Evolutionary conservation across 2,113 vertebrate species (phyloP), one percentile per base, ranked within the genome.

Genomic region (Zosterops hypoxanthus): DNA sequence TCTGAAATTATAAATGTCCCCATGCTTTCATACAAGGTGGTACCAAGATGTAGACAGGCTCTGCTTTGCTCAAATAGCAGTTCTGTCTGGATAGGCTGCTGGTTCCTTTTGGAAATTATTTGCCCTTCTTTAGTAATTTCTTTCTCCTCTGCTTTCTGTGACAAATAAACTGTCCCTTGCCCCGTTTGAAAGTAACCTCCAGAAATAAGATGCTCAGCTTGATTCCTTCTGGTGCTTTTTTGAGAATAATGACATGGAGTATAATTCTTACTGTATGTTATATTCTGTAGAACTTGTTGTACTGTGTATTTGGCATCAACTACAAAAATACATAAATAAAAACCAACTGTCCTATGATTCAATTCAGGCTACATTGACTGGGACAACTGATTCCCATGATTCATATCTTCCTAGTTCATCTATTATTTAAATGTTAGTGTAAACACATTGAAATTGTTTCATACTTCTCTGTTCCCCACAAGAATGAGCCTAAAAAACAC

Each of bases 381-480:
- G 52, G 55, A 82, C 55, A 56, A 77, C 63, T 36, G 60, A 88
- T 94, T 96, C 90, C 47, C 90, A 75, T 93, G 76, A 88, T 96
- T 88, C 79, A 36, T 88, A 92, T 88, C 79, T 92, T 96, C 88
- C 82, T 42, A 88, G 68, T 36, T 94, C 11, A 71, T 95, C 71
- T 46, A 71, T 90, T 91, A 81, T 96, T 92, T 96, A 95, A 82
- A 83, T 75, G 64, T 63, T 83, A 68, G 52, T 44, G 71, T 83
- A 92, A 96, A 94, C 84, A 94, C 70, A 69, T 14, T 57, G 66
- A 92, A 96, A 94, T 78, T 95, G 57, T 82, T 94, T 82, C 73
- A 86, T 83, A 69, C 10, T 84, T 94, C 65, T 94, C 56, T 57
- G 73, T 12, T 88, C 52, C 60, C 60, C 72, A 69, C 65, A 91